Evolutionary conservation across 2,888 invertebrate species (phyloP), one percentile per base, ranked within the genome.

Genomic region (Hololepta plana): DNA sequence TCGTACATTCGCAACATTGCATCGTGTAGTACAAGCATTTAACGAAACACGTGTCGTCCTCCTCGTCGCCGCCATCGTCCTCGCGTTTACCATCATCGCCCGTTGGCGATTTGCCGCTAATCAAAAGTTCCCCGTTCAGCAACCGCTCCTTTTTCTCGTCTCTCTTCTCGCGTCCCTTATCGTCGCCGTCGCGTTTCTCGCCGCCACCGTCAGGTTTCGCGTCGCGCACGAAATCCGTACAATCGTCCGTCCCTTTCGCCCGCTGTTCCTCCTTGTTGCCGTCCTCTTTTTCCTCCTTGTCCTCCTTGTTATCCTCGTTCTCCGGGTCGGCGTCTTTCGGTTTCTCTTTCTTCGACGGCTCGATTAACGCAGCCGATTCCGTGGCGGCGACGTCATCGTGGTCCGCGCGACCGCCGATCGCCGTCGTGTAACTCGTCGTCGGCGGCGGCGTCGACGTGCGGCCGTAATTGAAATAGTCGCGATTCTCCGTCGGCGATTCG

Each of bases 1-100:
- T 41, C 32, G 62, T 60, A 50, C 71, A 72, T 41, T 70, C 70
- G 52, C 71, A 71, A 42, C 70, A 71, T 44, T 67, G 64, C 36
- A 71, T 51, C 4, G 66, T 61, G 39, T 64, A 66, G 41, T 69
- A 69, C 8, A 71, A 51, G 39, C 71, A 72, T 41, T 64, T 64
- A 3, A 70, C 57, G 24, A 62, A 57, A 37, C 70, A 70, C 28
- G 55, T 57, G 32, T 67, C 64, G 10, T 69, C 65, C 29, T 66
- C 60, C 3, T 51, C 38, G 7, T 38, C 38, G 8, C 38, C 35
- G 3, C 39, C 38, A 16, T 35, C 31, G 7, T 36, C 32, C 12
- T 35, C 33, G 23, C 28, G 27, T 10, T 34, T 34, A 14, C 32
- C 28, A n/a, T 31, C 30, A n/a, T n/a, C n/a, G 20, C 20, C 3